phyloP scores from a whole-genome alignment of 2,113 vertebrate species.

The Xiphophorus hellerii region DNA sequence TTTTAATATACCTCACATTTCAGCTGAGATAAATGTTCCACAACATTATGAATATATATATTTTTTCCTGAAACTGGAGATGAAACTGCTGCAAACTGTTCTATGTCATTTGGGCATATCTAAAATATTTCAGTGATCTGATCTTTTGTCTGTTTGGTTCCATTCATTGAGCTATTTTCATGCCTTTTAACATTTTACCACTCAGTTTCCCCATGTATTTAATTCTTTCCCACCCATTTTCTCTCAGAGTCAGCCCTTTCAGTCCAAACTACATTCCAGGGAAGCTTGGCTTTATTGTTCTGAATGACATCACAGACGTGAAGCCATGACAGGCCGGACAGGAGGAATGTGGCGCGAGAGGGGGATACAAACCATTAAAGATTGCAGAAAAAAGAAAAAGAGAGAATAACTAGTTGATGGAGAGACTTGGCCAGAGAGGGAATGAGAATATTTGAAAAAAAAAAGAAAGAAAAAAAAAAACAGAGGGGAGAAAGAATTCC shows the following conservation, averaged over 20 bases:
- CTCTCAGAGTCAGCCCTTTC: slow-evolving; percentile 25
- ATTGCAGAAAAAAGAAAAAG: slow-evolving; percentile 14
- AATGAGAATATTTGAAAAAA: slow-evolving; percentile 58
- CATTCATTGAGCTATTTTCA: slow-evolving; percentile 34
- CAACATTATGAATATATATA: neutral
- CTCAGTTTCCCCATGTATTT: slow-evolving; percentile 22
- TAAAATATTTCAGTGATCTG: neutral
- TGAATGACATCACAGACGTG: slow-evolving; percentile 77
- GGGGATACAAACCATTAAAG: slow-evolving; percentile 61
- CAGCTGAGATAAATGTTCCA: neutral
- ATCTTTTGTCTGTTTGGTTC: slow-evolving; percentile 3
- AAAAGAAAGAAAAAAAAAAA: slow-evolving; percentile 39
- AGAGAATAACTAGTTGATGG: slow-evolving; percentile 53
- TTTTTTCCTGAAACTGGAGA: neutral
- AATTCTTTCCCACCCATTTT: slow-evolving; percentile 40
- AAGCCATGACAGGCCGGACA: slow-evolving; percentile 72
- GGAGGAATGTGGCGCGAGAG: slow-evolving; percentile 66
- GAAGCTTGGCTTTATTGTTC: slow-evolving; percentile 73
- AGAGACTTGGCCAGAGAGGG: slow-evolving; percentile 42
- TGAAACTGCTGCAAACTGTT: neutral
- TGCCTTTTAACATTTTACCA: slow-evolving; percentile 47
- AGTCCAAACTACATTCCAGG: slow-evolving; percentile 69
- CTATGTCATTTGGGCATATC: slow-evolving; percentile 1
- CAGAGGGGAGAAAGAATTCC: slow-evolving; percentile 76
- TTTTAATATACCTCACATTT: neutral